Percentiles rank a stretch among this genome's conserved stretches.
These are phyloP conservation scores for Schmidtea mediterranea DNA, from an alignment of 1,140 invertebrate genomes.

Conservation along the genomic window DNA sequence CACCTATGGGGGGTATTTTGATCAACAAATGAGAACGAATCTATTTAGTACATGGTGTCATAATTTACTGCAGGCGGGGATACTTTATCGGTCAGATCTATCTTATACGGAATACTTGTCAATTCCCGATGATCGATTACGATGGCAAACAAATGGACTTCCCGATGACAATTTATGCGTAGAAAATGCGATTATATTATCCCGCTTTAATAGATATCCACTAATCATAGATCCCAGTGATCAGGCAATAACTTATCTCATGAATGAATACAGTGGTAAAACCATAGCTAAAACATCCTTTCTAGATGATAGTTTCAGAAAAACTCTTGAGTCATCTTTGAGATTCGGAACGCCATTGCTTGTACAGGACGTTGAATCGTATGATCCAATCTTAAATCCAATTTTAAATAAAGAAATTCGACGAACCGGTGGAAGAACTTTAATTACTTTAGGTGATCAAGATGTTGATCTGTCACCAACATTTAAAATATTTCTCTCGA, in stretches of 20 bases:
- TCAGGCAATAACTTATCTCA: constrained; percentile 85
- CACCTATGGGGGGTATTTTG: constrained; percentile 93
- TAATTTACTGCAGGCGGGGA: constrained; percentile 58
- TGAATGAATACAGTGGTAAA: constrained; percentile 79
- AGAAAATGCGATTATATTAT: constrained; percentile 96
- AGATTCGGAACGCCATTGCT: constrained; percentile 90
- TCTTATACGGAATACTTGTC: constrained; percentile 88
- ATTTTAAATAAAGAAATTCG: constrained; percentile 82
- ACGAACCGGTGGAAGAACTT: constrained; percentile 72
- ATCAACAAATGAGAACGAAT: constrained; percentile 69
- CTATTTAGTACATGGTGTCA: constrained; percentile 77
- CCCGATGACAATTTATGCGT: constrained; percentile 89
- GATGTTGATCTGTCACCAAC: constrained; percentile 99
- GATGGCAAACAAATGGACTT: constrained; percentile 85
- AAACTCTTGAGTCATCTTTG: constrained; percentile 85
- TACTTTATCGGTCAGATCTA: constrained; percentile 67
- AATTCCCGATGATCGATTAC: constrained; percentile 78
- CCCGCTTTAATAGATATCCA: constrained; percentile 90
- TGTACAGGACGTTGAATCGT: constrained; percentile 93
- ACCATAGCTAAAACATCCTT: constrained; percentile 95
- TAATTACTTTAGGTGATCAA: constrained; percentile 92
- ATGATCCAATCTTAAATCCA: constrained; percentile 93
- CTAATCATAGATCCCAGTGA: constrained; percentile 96
- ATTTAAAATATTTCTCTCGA: constrained; percentile 92
- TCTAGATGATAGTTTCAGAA: constrained; percentile 88